Evolutionary conservation across 2,113 vertebrate species (phyloP).

Genomic region (Pongo pygmaeus): DNA sequence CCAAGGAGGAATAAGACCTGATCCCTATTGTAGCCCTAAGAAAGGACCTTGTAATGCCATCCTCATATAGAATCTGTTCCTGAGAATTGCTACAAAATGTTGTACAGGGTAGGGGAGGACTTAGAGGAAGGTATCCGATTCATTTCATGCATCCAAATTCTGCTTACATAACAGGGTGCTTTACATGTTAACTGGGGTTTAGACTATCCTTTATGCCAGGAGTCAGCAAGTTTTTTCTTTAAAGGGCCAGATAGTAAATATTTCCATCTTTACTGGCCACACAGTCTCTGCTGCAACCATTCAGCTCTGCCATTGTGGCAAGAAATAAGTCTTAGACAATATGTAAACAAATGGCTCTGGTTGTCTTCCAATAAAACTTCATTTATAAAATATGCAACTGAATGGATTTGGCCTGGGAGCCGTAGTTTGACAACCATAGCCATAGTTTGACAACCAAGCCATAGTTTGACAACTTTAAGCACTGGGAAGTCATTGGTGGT

Average conservation of each 20-base stretch:
- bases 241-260: neutral
- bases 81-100: neutral
- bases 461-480: neutral
- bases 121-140: neutral
- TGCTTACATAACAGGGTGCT: neutral
- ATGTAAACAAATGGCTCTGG: neutral
- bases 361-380: neutral
- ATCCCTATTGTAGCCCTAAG: neutral
- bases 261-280: neutral
- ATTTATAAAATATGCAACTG: neutral
- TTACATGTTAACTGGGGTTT: constrained; percentile 8
- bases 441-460: neutral
- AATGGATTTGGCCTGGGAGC: neutral
- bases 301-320: neutral
- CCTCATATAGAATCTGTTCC: neutral
- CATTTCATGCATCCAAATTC: neutral
- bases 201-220: neutral
- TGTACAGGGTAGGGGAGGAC: neutral
- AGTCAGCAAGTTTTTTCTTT: neutral
- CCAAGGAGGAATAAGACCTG: neutral
- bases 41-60: neutral
- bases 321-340: neutral
- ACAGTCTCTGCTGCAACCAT: neutral
- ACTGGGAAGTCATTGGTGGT: neutral
- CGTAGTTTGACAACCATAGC: neutral